Conservation (phyloP, 2,888 invertebrate genomes). For the Escarpia spicata region DNA sequence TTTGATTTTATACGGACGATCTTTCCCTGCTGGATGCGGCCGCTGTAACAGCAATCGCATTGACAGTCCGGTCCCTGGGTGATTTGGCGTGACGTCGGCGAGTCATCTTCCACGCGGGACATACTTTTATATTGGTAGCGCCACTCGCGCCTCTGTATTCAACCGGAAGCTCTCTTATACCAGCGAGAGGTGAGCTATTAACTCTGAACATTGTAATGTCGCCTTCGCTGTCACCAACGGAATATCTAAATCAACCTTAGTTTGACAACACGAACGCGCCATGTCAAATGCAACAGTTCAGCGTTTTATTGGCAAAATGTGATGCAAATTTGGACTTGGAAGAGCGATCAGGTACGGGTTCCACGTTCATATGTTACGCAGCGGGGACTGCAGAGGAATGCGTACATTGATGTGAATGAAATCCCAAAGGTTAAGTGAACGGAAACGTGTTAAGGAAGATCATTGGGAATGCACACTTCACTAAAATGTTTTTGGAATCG, state of each 20-base stretch:
- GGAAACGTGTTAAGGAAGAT: neutral
- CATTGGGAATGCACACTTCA: neutral
- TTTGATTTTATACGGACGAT: neutral
- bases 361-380: neutral
- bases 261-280: neutral
- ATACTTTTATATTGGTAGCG: neutral
- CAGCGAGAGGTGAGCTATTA: neutral
- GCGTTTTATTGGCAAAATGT: neutral
- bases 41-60: neutral
- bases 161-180: neutral
- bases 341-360: neutral
- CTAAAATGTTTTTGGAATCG: neutral
- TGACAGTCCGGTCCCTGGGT: neutral
- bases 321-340: neutral
- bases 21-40: neutral
- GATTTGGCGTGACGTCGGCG: neutral
- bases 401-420: neutral
- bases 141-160: neutral
- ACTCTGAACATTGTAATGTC: neutral
- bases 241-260: neutral
- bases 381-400: neutral
- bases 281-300: neutral
- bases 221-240: neutral
- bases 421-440: neutral
- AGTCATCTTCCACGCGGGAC: neutral